These are phyloP conservation scores for Heloderma charlesbogerti DNA, from an alignment of 2,113 vertebrate genomes.

Conservation along the genomic window DNA sequence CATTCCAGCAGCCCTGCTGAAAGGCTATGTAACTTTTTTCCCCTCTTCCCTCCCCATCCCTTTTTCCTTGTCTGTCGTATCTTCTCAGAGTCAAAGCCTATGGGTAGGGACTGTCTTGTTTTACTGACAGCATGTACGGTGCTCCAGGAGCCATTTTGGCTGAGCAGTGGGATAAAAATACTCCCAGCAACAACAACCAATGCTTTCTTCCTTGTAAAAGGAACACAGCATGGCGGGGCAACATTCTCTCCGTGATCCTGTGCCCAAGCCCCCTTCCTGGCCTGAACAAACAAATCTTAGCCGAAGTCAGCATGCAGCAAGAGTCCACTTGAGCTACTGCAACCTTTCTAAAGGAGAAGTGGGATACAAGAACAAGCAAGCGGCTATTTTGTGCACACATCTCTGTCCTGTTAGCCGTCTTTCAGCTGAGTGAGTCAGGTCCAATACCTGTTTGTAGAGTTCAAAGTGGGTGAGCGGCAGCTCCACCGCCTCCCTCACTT, in stretches of 20 bases:
- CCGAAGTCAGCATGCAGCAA: background rate
- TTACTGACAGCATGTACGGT: too few species aligned
- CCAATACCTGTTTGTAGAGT: constrained; percentile 91
- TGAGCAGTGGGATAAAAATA: too few species aligned
- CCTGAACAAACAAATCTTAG: background rate
- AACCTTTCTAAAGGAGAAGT: background rate
- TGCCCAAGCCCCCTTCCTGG: background rate
- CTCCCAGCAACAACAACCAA: too few species aligned
- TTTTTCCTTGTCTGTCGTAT: too few species aligned
- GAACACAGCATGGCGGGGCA: background rate
- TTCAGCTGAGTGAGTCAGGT: rapidly evolving
- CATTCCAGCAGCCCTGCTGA: too few species aligned
- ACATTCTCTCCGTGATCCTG: background rate
- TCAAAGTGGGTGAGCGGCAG: constrained; percentile 96
- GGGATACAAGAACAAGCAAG: background rate
- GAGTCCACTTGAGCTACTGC: too few species aligned
- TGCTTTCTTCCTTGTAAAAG: background rate
- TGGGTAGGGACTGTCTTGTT: too few species aligned
- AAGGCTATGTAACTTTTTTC: too few species aligned
- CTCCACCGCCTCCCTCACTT: constrained; percentile 94
- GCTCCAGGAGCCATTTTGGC: too few species aligned
- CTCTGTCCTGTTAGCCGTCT: background rate
- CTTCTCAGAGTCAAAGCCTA: too few species aligned
- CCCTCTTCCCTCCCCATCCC: too few species aligned
- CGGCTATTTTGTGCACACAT: background rate